Percentiles rank a stretch among this genome's conserved stretches.
Evolutionary conservation across 2,888 invertebrate genomes (phyloP).

Genomic region (Drosophila pegasa): DNA sequence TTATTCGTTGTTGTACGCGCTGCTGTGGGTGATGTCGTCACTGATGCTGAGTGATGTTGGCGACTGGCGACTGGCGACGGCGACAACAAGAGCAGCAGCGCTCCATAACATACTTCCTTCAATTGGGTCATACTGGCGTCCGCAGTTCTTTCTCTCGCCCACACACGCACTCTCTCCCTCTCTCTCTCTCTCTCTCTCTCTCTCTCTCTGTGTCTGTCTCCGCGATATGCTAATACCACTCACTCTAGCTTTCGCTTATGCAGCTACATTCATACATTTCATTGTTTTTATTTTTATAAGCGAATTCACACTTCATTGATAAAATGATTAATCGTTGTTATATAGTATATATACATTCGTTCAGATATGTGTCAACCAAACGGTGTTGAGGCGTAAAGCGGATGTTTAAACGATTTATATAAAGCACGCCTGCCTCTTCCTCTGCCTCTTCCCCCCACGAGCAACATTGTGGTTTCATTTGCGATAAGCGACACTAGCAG

Average conservation of each 20-base stretch:
- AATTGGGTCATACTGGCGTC: constrained; percentile 72
- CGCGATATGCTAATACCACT: too few relatives aligned
- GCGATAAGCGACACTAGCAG: constrained; percentile 37
- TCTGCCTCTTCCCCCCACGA: neutral
- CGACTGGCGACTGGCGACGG: constrained; percentile 16
- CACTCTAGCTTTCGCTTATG: constrained; percentile 14
- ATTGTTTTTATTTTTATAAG: constrained; percentile 36
- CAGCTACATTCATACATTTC: constrained; percentile 30
- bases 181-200: constrained; percentile 1
- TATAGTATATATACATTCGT: constrained; percentile 15
- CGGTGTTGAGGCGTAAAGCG: constrained; percentile 63
- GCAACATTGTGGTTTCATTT: constrained; percentile 46
- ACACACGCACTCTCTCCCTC: neutral
- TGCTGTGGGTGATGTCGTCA: constrained; percentile 75
- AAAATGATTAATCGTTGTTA: constrained; percentile 77
- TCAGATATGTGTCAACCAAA: constrained; percentile 54
- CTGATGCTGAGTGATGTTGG: constrained; percentile 56
- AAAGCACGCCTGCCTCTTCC: constrained; percentile 19
- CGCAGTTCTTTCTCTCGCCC: constrained; percentile 20
- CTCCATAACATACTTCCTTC: constrained; percentile 34
- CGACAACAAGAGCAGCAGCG: constrained; percentile 21
- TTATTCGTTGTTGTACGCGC: constrained; percentile 59
- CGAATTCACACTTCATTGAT: constrained; percentile 77
- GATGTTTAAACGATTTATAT: constrained; percentile 73
- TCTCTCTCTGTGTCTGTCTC: too few relatives aligned